Base-by-base conservation (phyloP, 2,888 invertebrate species). In the Carterocephalus palaemon region DNA sequence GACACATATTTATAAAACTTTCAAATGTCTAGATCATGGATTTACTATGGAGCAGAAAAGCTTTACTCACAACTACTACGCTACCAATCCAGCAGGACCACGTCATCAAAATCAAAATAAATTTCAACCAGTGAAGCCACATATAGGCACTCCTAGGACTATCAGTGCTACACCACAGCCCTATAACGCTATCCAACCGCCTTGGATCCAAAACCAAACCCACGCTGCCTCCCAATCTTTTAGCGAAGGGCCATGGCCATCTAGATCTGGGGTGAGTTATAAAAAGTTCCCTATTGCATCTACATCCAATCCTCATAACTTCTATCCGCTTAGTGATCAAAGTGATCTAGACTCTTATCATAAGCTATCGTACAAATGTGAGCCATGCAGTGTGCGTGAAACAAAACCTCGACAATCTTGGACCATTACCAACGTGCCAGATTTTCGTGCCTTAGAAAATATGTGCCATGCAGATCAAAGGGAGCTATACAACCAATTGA, bases 1-100 rank as follows among this genome's bases (percentile, higher is more conserved):
- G 28, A 88, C 89, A 3, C 88, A 89, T 59, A 87, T 90, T 47
- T 89, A 90, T 38, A 88, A 89, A 60, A 89, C 90, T 0, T 90
- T 89, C 55, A 88, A 89, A 33, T 89, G 85, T 55, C 77, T 90
- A 0, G 90, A 90, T 56, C 83, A 86, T 20, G 88, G 88, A 6
- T 87, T 87, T 57, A 81, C 86, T 19, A 81, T 86, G 75, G 88
- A 88, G 51, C 88, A 88, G 48, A 87, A 87, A 52, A 86, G 85
- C 60, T 87, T 87, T 53, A 86, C 88, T 4, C 86, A 86, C 46
- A 85, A 86, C 51, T 85, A 85, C 53, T 86, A 85, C 40, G 75
- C 84, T 5, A 81, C 83, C 0, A 86, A 84, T 54, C 78, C 86
- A 0, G 71, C 81, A 3, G 82, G 80, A 4, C 80, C 83, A 3